phyloP scores from a whole-genome alignment of 2,888 invertebrate genomes.

The Drosophila antonietae region DNA sequence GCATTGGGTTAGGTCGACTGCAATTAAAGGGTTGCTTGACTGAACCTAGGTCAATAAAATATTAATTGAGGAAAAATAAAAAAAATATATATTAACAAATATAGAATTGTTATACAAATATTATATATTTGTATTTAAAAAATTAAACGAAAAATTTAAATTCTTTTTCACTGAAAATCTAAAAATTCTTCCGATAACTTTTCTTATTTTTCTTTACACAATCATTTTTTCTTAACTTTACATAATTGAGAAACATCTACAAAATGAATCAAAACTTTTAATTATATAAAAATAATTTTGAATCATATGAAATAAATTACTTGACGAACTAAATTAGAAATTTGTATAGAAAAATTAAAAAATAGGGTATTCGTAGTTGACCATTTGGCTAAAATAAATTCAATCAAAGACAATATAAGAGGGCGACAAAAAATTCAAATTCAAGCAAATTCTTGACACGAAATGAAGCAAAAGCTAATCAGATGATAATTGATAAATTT shows the following conservation, averaged over 20 bases:
- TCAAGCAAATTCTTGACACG: background rate
- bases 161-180: too few species aligned
- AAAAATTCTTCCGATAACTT: too few species aligned
- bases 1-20: constrained; percentile 71
- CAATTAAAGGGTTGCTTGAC: constrained; percentile 12
- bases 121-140: background rate
- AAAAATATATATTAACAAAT: background rate
- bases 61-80: background rate
- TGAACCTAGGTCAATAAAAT: background rate
- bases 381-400: background rate
- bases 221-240: too few species aligned
- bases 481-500: constrained; percentile 6
- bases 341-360: background rate
- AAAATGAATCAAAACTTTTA: too few species aligned
- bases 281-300: too few species aligned
- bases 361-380: background rate
- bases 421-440: background rate
- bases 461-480: background rate
- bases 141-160: background rate
- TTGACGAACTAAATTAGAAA: too few species aligned
- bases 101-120: background rate
- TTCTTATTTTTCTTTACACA: too few species aligned
- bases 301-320: too few species aligned
- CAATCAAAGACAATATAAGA: background rate
- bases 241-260: too few species aligned